These are phyloP conservation scores for Ctenosaura bakeri DNA, from an alignment of 2,797 vertebrate species.

Conservation along the genomic window DNA sequence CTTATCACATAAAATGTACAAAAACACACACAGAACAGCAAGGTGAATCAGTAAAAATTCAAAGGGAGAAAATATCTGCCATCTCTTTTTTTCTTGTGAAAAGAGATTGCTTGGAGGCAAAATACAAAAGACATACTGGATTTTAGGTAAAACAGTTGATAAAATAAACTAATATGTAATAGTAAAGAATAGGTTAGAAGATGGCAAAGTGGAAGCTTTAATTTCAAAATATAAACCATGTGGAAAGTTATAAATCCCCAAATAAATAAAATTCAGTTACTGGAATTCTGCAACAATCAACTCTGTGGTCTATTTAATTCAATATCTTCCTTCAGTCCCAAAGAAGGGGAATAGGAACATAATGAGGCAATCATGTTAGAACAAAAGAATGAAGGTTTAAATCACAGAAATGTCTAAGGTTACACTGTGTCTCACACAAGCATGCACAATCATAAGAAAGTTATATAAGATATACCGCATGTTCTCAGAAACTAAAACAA, in stretches of 20 bases:
- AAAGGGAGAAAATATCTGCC: background rate
- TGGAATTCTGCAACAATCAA: background rate
- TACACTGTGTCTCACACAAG: background rate
- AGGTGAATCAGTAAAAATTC: background rate
- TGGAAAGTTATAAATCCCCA: background rate
- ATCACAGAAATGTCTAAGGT: background rate
- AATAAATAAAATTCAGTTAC: slow-evolving; percentile 11
- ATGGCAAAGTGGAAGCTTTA: background rate
- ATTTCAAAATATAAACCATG: background rate
- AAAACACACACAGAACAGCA: background rate
- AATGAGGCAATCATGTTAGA: background rate
- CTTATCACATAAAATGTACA: background rate
- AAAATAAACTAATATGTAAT: background rate
- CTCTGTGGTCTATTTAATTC: background rate
- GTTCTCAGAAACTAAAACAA: slow-evolving; percentile 13
- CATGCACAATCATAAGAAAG: background rate
- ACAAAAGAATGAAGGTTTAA: background rate
- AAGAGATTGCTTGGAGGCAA: background rate
- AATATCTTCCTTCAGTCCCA: slow-evolving; percentile 7
- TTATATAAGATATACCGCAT: background rate
- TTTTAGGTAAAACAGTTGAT: background rate
- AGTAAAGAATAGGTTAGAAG: background rate
- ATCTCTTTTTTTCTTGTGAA: background rate
- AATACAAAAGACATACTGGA: background rate
- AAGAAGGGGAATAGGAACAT: background rate